Evolutionary conservation across 2,797 vertebrate species (phyloP).

Genomic region (Syngnathus acus): DNA sequence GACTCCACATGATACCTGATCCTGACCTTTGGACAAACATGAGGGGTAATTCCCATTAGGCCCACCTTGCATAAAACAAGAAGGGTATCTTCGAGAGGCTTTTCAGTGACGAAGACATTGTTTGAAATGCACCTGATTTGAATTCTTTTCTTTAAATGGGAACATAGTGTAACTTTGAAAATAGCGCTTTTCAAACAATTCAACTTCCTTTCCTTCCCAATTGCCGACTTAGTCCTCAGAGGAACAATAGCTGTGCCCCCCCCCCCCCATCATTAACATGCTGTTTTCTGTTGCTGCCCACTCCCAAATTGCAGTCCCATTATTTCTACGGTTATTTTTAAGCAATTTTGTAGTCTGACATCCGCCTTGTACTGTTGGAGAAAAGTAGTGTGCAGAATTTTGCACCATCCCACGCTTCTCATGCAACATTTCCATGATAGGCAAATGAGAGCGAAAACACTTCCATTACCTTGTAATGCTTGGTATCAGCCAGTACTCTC

Average conservation of each 20-base stretch:
- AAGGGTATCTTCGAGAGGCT: slow-evolving; percentile 26
- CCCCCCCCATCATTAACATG: slow-evolving; percentile 44
- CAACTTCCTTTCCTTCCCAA: slow-evolving; percentile 34
- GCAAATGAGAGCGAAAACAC: slow-evolving; percentile 23
- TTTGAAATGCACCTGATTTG: slow-evolving; percentile 47
- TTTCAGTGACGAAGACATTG: slow-evolving; percentile 13
- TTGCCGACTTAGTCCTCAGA: slow-evolving; percentile 29
- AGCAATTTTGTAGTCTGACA: slow-evolving; percentile 25
- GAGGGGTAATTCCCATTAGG: slow-evolving; percentile 27
- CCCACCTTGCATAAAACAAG: slow-evolving; percentile 21
- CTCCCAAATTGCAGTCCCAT: slow-evolving; percentile 52
- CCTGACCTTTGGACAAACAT: slow-evolving; percentile 30
- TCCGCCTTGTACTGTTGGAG: slow-evolving; percentile 18
- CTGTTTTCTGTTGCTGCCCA: slow-evolving; percentile 34
- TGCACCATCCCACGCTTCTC: slow-evolving; percentile 33
- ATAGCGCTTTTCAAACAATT: slow-evolving; percentile 51
- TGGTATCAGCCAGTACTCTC: slow-evolving; percentile 40
- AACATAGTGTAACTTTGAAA: slow-evolving; percentile 51
- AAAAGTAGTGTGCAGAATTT: slow-evolving; percentile 37
- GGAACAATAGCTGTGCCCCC: slow-evolving; percentile 46
- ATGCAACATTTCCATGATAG: slow-evolving; percentile 32
- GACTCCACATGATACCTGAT: slow-evolving; percentile 31
- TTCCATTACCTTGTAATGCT: slow-evolving; percentile 35
- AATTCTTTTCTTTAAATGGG: slow-evolving; percentile 55
- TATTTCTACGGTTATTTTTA: slow-evolving; percentile 56